phyloP scores from a whole-genome alignment of 2,888 invertebrate genomes.

The Andrena camellia region DNA sequence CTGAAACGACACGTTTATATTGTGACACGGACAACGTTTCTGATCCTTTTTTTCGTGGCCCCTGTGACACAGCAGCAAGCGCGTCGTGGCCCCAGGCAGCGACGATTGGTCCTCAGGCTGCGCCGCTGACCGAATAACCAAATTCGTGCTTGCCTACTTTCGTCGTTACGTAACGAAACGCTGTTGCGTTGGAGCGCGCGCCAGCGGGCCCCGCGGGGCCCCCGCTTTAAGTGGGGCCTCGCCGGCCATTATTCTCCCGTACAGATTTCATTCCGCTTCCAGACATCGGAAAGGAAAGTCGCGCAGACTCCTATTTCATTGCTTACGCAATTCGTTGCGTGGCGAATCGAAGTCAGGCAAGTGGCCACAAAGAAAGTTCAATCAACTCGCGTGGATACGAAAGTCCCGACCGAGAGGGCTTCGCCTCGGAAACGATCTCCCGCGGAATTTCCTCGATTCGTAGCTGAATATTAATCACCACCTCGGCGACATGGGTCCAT shows the following conservation, averaged over 20 bases:
- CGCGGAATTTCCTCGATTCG: background rate
- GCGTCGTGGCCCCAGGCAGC: slow-evolving; percentile 40
- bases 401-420: background rate
- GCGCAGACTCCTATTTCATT: background rate
- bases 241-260: slow-evolving; percentile 23
- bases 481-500: slow-evolving; percentile 2
- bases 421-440: background rate
- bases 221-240: slow-evolving; percentile 50
- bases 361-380: slow-evolving; percentile 23
- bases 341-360: background rate
- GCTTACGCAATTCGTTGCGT: slow-evolving; percentile 38
- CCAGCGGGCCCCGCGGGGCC: slow-evolving; percentile 24
- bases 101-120: slow-evolving; percentile 71
- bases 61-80: background rate
- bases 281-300: slow-evolving; percentile 12
- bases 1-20: too few species aligned
- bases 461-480: slow-evolving; percentile 1
- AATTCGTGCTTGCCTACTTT: slow-evolving; percentile 83
- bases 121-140: slow-evolving; percentile 84
- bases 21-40: background rate
- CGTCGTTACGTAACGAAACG: slow-evolving; percentile 73
- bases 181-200: slow-evolving; percentile 29
- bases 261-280: background rate
- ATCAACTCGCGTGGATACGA: background rate
- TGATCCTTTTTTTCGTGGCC: slow-evolving; percentile 6